Evolutionary conservation across 2,797 vertebrate species (phyloP).

Genomic region (Clarias fuscus): DNA sequence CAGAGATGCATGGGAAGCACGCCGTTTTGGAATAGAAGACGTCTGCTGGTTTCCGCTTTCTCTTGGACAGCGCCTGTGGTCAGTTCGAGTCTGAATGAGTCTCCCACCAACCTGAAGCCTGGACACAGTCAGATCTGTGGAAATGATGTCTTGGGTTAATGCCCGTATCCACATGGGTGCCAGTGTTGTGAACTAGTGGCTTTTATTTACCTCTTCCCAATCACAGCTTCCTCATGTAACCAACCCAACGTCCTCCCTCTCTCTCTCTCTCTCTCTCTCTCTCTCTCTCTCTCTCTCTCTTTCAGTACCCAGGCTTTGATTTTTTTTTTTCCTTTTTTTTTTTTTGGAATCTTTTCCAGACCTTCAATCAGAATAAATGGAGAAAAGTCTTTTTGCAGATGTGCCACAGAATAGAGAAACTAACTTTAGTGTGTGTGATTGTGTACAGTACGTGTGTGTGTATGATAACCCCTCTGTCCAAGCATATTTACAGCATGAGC

Average conservation of each 20-base stretch:
- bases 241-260: conserved; percentile 3
- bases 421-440: conserved; percentile 10
- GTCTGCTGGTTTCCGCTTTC: conserved; percentile 33
- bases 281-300: neutral
- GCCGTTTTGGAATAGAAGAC: neutral
- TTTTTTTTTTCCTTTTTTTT: neutral
- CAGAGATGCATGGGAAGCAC: neutral
- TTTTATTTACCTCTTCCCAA: conserved; percentile 31
- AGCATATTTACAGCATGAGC: conserved; percentile 34
- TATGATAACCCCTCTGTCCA: conserved; percentile 19
- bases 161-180: conserved; percentile 22
- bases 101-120: conserved; percentile 19
- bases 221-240: conserved; percentile 10
- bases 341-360: conserved; percentile 15
- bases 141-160: conserved; percentile 35
- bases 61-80: conserved; percentile 8
- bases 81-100: conserved; percentile 23
- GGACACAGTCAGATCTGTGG: conserved; percentile 34
- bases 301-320: neutral
- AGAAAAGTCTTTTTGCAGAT: conserved; percentile 37
- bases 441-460: conserved; percentile 55
- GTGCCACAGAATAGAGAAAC: neutral
- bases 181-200: conserved; percentile 9
- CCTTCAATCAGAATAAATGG: conserved; percentile 45
- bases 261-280: neutral